Evolutionary conservation across 2,888 invertebrate genomes (phyloP), one percentile per base, ranked within the genome.

Genomic region (Ectobius pallidus): DNA sequence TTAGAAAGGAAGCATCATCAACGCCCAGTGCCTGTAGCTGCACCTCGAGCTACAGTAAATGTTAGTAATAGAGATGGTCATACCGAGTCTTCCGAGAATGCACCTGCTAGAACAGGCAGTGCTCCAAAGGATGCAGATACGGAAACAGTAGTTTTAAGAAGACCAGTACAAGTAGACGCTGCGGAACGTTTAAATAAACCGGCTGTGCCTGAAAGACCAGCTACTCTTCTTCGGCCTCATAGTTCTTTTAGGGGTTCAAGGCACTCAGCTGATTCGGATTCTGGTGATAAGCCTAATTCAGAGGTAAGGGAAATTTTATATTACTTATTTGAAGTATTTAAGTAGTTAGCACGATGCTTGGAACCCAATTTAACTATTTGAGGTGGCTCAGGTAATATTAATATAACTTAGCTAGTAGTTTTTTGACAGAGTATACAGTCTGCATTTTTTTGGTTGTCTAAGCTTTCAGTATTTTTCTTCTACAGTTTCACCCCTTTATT

Each of bases 171-270:
- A 11, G 52, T 58, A 3, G 68, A 70, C 6, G 61, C 34, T 44
- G 68, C 65, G 16, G 84, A 84, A 73, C 78, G 84, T 32, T 82
- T 83, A 34, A 85, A 87, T 80, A 94, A 94, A 82, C 94, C 94
- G 6, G 91, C 91, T 68, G 89, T 94, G 77, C 94, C 94, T 67
- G 93, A 93, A 81, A 87, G 94, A 71, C 94, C 94, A 65, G 89
- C 91, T 49, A 88, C 90, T 61, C 84, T 92, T 73, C 86, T 88
- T 22, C 87, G 88, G 77, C 88, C 87, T 11, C 73, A 73, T 42
- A 63, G 44, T 25, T 73, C 73, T n/a, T 73, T 73, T 44, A 70
- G 73, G 25, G 67, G 70, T 14, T 67, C 73, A 16, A 65, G 63
- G 16, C 70, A 63, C 22, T 70, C 73, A 16, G 70, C 67, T 3